Conservation (phyloP, 1,140 invertebrate species). For the Caenorhabditis briggsae region DNA sequence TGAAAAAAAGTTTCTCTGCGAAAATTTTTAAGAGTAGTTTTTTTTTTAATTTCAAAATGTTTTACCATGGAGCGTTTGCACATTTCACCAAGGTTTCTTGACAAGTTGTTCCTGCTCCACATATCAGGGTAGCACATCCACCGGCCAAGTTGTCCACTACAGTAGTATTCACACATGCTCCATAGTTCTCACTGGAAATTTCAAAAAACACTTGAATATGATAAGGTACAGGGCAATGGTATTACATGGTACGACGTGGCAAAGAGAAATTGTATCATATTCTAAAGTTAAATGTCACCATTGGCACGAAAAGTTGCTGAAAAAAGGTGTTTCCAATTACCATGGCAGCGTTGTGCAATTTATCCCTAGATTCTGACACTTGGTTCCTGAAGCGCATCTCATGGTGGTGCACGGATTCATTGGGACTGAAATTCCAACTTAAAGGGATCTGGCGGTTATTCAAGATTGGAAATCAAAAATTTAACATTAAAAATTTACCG, state of each 20-base stretch:
- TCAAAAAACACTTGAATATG: not conserved
- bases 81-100: not conserved
- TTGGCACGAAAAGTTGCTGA: too few species aligned
- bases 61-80: not conserved
- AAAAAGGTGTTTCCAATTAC: too few species aligned
- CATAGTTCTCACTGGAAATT: not conserved
- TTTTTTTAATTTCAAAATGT: too few species aligned
- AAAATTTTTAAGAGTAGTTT: too few species aligned
- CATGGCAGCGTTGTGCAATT: not conserved
- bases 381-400: not conserved
- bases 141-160: not conserved
- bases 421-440: not conserved
- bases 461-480: not conserved
- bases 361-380: not conserved
- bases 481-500: not conserved
- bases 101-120: not conserved
- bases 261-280: too few species aligned
- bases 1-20: too few species aligned
- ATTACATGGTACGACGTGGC: too few species aligned
- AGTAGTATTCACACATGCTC: slow-evolving; percentile 2
- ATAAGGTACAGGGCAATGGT: too few species aligned
- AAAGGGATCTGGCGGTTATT: too few species aligned
- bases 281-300: too few species aligned
- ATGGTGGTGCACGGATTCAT: slow-evolving; percentile 17
- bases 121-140: not conserved